Evolutionary conservation across 2,888 invertebrate genomes (phyloP), one percentile per base, ranked within the genome.

Genomic region (Melipona bicolor): DNA sequence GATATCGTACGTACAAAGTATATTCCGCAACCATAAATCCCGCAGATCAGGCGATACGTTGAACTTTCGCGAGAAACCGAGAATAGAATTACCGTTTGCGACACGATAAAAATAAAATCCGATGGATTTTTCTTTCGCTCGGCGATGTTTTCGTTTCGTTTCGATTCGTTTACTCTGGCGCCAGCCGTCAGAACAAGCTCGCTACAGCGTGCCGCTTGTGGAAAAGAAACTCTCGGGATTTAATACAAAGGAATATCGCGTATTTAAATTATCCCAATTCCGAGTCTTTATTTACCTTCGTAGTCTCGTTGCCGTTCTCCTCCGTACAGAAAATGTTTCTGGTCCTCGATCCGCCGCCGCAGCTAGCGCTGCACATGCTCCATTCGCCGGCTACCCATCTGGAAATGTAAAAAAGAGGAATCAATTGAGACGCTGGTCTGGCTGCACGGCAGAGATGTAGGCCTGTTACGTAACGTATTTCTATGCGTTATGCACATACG

Each of bases 301-400:
- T 97, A 54, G 98, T 97, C 89, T 97, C 97, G 93, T 98, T 97
- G 88, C 97, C 97, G 92, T 96, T 96, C 91, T 98, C 97, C 94
- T 97, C 96, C 15, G 97, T 97, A 93, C 99, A 99, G 90, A 97
- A 96, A 79, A 99, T 98, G 86, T 97, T 96, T 19, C 99, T 96
- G 79, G 97, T 96, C 90, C 97, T 96, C 85, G 97, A 96, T 9
- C 99, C 99, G 3, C 97, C 97, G 0, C 98, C 98, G 92, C 99
- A 99, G 43, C 97, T 97, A 50, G 96, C 97, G 88, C 97, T 97
- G 95, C 99, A 99, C 21, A 96, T 95, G 70, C 97, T 97, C 99
- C 99, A 99, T 88, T 98, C 98, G 75, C 97, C 97, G 43, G 97
- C 96, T 92, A 97, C 96, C 98, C 98, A 99, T 93, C 98, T 98